Evolutionary conservation across 2,113 vertebrate species (phyloP).

Genomic region (Amphiprion ocellaris): DNA sequence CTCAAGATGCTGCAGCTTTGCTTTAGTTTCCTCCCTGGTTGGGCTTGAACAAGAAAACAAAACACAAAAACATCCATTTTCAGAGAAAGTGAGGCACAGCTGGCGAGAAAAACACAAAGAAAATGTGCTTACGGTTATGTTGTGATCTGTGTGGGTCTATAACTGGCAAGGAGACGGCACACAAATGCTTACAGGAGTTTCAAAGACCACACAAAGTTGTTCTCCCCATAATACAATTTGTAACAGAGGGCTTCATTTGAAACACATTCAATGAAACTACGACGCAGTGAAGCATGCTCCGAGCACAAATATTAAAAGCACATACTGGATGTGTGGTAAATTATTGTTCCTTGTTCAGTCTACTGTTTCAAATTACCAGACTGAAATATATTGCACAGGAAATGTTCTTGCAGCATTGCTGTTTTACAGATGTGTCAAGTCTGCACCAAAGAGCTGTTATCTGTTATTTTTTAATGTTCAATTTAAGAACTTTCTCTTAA

Average conservation of each 20-base stretch:
- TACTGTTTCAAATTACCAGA: no score
- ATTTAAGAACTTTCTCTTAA: constrained; percentile 1
- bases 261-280: not conserved
- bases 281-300: not conserved
- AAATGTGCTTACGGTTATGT: constrained; percentile 17
- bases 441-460: not conserved
- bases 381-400: no score
- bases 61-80: constrained; percentile 8
- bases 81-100: constrained; percentile 30
- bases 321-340: no score
- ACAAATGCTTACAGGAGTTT: not conserved
- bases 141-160: not conserved
- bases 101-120: not conserved
- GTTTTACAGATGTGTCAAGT: not conserved
- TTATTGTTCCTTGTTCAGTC: no score
- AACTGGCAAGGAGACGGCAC: not conserved
- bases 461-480: not conserved
- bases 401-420: no score
- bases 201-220: not conserved
- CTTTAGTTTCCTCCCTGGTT: constrained; percentile 12
- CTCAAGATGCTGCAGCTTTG: not conserved
- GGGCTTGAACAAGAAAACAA: not conserved
- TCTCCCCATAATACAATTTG: not conserved
- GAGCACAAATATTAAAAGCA: no score
- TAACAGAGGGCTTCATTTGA: not conserved